These are phyloP conservation scores for Tetrao urogallus DNA, from an alignment of 2,113 vertebrate genomes.

Conservation along the genomic window DNA sequence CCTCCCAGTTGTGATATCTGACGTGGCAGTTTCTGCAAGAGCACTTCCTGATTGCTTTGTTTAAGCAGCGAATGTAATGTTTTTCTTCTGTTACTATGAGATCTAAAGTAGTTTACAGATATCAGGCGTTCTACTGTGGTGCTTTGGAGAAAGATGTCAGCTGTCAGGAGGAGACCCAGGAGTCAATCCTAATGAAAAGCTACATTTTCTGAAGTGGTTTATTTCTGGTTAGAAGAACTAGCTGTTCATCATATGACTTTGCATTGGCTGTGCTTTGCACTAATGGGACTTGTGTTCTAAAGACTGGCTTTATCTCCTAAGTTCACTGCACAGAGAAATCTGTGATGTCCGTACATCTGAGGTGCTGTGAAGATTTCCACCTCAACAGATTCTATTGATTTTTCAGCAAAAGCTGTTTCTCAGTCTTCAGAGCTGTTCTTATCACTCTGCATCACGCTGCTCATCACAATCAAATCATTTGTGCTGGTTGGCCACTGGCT, in stretches of 20 bases:
- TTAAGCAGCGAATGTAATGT: neutral
- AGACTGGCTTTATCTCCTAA: neutral
- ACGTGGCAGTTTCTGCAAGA: conserved; percentile 12
- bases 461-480: neutral
- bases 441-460: neutral
- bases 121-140: neutral
- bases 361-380: neutral
- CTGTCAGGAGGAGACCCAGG: neutral
- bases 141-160: neutral
- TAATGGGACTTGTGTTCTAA: neutral
- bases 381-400: neutral
- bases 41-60: neutral
- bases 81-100: conserved; percentile 21
- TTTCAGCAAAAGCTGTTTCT: neutral
- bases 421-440: neutral
- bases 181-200: neutral
- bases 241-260: neutral
- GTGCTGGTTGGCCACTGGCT: neutral
- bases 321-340: neutral
- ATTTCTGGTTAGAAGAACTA: neutral
- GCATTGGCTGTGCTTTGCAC: neutral
- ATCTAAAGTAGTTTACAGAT: conserved; percentile 12
- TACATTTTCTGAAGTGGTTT: neutral
- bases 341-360: neutral
- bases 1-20: neutral